Evolutionary conservation across 64 coral and sea anemone genomes (phyloP).

Genomic region (Dendronephthya gigantea): DNA sequence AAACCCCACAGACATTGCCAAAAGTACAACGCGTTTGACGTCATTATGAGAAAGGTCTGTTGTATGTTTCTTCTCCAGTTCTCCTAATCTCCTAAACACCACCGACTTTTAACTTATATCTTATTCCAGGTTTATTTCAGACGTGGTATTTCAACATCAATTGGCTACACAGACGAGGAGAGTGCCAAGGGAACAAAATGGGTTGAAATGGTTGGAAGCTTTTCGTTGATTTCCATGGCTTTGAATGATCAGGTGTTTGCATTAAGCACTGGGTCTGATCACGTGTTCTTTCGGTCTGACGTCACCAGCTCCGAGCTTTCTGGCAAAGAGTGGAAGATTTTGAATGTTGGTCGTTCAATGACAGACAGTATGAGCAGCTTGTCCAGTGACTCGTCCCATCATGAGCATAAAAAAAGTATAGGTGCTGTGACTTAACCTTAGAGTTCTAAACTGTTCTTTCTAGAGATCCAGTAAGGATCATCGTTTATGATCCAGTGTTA

Average conservation of each 20-base stretch:
- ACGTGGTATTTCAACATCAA: conserved; percentile 47
- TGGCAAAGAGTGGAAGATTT: conserved; percentile 73
- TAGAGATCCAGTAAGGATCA: background rate
- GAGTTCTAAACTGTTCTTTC: background rate
- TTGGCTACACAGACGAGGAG: conserved; percentile 23
- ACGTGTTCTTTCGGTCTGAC: conserved; percentile 90
- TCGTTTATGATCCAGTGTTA: too few species aligned
- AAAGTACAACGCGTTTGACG: too few species aligned
- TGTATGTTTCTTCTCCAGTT: too few species aligned
- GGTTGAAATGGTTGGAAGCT: conserved; percentile 93
- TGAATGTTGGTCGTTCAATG: conserved; percentile 29
- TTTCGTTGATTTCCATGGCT: conserved; percentile 62
- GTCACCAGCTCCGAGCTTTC: conserved; percentile 60
- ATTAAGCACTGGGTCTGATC: conserved; percentile 69
- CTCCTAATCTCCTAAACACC: too few species aligned
- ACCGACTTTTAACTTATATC: too few species aligned
- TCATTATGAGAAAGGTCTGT: too few species aligned
- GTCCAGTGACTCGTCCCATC: conserved; percentile 13
- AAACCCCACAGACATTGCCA: too few species aligned
- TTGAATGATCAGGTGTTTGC: conserved; percentile 96
- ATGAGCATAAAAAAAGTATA: conserved; percentile 2
- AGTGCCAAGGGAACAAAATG: conserved; percentile 56
- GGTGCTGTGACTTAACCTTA: background rate
- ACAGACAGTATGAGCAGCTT: background rate
- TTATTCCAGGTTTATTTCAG: conserved; percentile 63